Base-by-base conservation (phyloP, 2,888 invertebrate genomes). In the Andrena chrysosceles region DNA sequence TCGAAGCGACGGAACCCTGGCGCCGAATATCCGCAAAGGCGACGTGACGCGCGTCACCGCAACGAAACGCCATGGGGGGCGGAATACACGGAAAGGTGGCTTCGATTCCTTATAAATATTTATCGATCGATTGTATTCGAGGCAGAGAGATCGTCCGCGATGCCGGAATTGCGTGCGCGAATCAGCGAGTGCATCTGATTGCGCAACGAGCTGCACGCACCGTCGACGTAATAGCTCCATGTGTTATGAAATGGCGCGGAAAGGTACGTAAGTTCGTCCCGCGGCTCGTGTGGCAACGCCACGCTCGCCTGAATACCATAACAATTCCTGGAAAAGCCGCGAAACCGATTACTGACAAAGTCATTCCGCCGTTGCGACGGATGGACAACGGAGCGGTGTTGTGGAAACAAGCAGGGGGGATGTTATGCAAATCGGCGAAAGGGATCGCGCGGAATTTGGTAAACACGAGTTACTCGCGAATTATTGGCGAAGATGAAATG, bases 91-190 rank as follows among this genome's bases (percentile, higher is more conserved):
- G 85, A 74, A 78, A 85, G 76, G 77, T 74, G 54, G 66, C 75
- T 77, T 76, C 77, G 89, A 89, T 87, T 84, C 86, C 89, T 91
- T 90, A 91, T 92, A 90, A 91, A 92, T 91, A 92, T 92, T 91
- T 90, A 92, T 91, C 84, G 89, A 88, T 87, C 90, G 89, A 91
- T 91, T 87, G 89, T 87, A 87, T 86, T 85, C 88, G 84, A 56
- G 26, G 42, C 42, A 56, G 56, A 23, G 56, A 56, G 56, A 56
- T 56, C 85, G 83, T 85, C 87, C 89, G 85, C 83, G 86, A 87
- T 83, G 85, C 84, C 83, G 82, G 79, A 89, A 87, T 88, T 79
- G 81, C 85, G 82, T 83, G 85, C 84, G 70, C 71, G 80, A 67
- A 60, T 42, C 23, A 63, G 56, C 73, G 80, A 71, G 56, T 23